Evolutionary conservation across 2,113 vertebrate species (phyloP).

Genomic region (Charina bottae): DNA sequence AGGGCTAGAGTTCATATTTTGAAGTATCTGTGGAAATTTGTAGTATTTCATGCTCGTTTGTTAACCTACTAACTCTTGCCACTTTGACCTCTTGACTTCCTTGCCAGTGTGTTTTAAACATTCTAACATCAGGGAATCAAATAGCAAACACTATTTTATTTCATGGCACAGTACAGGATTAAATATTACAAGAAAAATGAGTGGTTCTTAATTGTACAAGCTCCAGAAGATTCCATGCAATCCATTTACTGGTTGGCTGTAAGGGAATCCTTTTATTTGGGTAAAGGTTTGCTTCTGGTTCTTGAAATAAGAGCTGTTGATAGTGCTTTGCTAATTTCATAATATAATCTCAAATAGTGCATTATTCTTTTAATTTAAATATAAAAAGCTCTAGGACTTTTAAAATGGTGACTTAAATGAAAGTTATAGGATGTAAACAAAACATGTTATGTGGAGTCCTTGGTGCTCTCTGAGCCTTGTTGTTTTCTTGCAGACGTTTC

Average conservation of each 20-base stretch:
- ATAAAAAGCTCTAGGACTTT: not conserved
- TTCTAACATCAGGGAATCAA: accelerated
- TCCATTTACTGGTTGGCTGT: slow-evolving; percentile 64
- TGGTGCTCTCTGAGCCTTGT: too few species aligned
- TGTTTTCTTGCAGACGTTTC: too few species aligned
- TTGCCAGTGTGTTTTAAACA: slow-evolving; percentile 22
- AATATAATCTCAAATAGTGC: slow-evolving; percentile 5
- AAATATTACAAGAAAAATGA: slow-evolving; percentile 39
- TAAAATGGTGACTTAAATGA: slow-evolving; percentile 53
- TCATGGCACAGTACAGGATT: not conserved
- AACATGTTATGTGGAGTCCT: slow-evolving; percentile 44
- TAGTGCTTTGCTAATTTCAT: slow-evolving; percentile 57
- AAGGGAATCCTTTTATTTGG: slow-evolving; percentile 74
- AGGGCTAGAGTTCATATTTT: not conserved
- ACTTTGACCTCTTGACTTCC: slow-evolving; percentile 45
- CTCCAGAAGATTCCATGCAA: slow-evolving; percentile 67
- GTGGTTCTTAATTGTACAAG: slow-evolving; percentile 54
- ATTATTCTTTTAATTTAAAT: not conserved
- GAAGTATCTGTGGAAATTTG: not conserved
- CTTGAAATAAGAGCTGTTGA: slow-evolving; percentile 53
- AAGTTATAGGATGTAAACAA: slow-evolving; percentile 64
- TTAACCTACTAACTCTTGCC: not conserved
- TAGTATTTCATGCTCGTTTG: slow-evolving; percentile 23
- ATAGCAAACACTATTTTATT: not conserved
- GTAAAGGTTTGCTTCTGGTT: slow-evolving; percentile 62